Evolutionary conservation across 2,797 vertebrate genomes (phyloP), one percentile per base, ranked within the genome.

Genomic region (Heteromormyrus szaboi): DNA sequence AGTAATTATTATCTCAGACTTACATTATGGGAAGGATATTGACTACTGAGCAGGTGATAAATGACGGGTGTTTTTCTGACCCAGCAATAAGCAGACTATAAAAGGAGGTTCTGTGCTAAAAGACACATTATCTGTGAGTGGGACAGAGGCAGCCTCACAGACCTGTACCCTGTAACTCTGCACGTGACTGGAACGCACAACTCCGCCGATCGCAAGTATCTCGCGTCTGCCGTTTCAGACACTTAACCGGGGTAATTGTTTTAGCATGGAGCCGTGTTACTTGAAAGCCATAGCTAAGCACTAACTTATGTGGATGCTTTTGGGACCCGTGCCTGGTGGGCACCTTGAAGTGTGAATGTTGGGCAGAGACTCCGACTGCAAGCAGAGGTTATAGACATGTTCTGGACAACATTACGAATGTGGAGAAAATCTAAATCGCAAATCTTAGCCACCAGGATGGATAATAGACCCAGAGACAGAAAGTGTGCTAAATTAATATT

Each of bases 211-310:
- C 90, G 90, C 88, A 14, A 89, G 91, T 89, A 89, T 88, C 87
- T 89, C 9, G 56, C n/a, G 59, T 33, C 46, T 88, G 92, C 91
- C 93, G 93, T 95, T 94, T 91, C 91, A 92, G 92, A 92, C 94
- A 93, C 95, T 93, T 92, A 92, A 92, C 89, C 44, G 6, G 91
- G 90, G 87, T 94, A 95, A 96, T 95, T 93, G 94, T 93, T 95
- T 90, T 91, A 93, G 92, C 92, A 94, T 95, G 95, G 89, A 90
- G 90, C 91, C 53, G 90, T 59, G 76, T 53, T 14, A 25, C 90
- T 88, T 90, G 90, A 90, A 88, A 93, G 90, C 91, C 90, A 72
- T 89, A 92, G 91, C 91, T 95, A 94, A 94, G 92, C 93, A 91
- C 89, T 93, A 92, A 94, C 93, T 92, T 90, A 90, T 94, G 94